Evolutionary conservation across 92 coral and sea anemone genomes (phyloP).

Genomic region (Porites divaricata): DNA sequence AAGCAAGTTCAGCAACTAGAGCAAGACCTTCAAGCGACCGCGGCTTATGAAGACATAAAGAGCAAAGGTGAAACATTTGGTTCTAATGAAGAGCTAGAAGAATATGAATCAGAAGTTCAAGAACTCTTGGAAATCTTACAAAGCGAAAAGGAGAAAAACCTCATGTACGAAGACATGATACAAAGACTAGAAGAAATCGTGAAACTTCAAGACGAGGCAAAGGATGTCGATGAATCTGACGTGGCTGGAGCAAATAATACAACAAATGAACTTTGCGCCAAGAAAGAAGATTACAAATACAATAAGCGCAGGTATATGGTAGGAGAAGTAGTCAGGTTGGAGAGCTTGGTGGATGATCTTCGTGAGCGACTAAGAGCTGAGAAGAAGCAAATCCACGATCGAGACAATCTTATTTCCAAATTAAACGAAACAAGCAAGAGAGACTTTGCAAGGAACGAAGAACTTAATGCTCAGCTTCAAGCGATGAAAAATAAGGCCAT

Average conservation of each 20-base stretch:
- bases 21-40: not conserved
- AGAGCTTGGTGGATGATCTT: conserved; percentile 62
- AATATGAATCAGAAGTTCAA: conserved; percentile 32
- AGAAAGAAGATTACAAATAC: conserved; percentile 69
- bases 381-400: conserved; percentile 58
- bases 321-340: conserved; percentile 59
- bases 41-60: not conserved
- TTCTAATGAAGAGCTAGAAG: conserved; percentile 9
- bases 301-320: conserved; percentile 59
- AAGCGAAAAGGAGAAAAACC: conserved; percentile 38
- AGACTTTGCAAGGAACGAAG: conserved; percentile 65
- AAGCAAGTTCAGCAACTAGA: conserved; percentile 7
- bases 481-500: conserved; percentile 57
- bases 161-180: conserved; percentile 43
- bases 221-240: conserved; percentile 42
- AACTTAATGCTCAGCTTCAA: conserved; percentile 50
- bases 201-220: conserved; percentile 55
- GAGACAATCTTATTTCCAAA: conserved; percentile 69
- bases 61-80: not conserved
- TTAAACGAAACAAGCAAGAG: conserved; percentile 69
- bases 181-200: conserved; percentile 67
- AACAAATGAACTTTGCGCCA: conserved; percentile 48
- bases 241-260: conserved; percentile 25
- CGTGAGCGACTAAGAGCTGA: conserved; percentile 68
- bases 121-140: conserved; percentile 40